Conservation (phyloP, 2,113 vertebrate genomes). For the Oncorhynchus clarkii region DNA sequence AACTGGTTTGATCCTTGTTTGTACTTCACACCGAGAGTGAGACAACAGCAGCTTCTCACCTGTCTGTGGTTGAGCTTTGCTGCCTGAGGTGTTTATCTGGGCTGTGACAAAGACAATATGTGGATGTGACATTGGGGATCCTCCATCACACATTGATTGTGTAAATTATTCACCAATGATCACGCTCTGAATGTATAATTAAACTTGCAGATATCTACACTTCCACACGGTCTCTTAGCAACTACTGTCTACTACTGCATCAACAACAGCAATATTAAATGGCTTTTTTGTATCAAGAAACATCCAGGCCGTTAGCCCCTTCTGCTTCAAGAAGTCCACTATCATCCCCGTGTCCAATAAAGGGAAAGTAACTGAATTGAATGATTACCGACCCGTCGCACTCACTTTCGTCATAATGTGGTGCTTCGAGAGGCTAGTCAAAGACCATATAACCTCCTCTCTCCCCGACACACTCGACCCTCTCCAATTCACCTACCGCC, state of each 20-base stretch:
- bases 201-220: constrained; percentile 59
- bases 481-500: too few species aligned
- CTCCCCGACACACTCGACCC: too few species aligned
- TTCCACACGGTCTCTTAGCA: constrained; percentile 70
- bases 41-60: too few species aligned
- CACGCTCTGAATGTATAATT: constrained; percentile 62
- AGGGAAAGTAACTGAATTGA: too few species aligned
- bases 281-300: too few species aligned
- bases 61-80: too few species aligned
- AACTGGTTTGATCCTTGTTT: constrained; percentile 25
- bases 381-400: too few species aligned
- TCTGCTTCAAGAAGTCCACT: constrained; percentile 4
- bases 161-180: constrained; percentile 64
- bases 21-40: constrained; percentile 12
- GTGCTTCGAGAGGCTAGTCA: too few species aligned
- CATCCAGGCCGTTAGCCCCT: constrained; percentile 8
- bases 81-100: constrained; percentile 49
- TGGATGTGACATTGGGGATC: constrained; percentile 22
- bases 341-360: too few species aligned
- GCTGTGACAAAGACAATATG: constrained; percentile 38
- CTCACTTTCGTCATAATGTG: too few species aligned
- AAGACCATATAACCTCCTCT: too few species aligned
- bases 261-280: too few species aligned
- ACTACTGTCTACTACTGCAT: constrained; percentile 48
- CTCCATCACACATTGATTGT: constrained; percentile 38